Evolutionary conservation across 2,113 vertebrate species (phyloP).

Genomic region (Notechis scutatus): DNA sequence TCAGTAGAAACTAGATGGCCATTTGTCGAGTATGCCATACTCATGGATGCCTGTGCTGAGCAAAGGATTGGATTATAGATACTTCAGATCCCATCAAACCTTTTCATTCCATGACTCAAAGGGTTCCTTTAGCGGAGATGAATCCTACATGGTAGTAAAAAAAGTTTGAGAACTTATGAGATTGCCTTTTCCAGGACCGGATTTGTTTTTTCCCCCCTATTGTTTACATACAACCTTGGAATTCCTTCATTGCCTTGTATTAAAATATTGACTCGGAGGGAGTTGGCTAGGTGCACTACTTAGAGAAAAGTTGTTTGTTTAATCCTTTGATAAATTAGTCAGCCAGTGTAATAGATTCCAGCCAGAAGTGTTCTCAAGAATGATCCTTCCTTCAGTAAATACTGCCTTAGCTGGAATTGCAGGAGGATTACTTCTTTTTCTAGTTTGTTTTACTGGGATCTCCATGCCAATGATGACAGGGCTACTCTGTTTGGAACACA

Average conservation of each 20-base stretch:
- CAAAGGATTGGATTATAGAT: not conserved
- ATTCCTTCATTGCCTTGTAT: not conserved
- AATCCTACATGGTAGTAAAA: not conserved
- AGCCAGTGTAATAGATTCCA: not conserved
- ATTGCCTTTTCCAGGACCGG: not conserved
- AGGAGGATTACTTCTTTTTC: not conserved
- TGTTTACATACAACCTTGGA: not conserved
- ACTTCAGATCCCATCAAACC: not conserved
- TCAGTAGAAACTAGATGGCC: not conserved
- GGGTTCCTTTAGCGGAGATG: not conserved
- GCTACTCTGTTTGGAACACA: constrained; percentile 14
- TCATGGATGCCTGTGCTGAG: not conserved
- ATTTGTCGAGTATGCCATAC: not conserved
- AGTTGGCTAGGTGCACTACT: not conserved
- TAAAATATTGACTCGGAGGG: not conserved
- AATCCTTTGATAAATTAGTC: not conserved
- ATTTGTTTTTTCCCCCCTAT: not conserved
- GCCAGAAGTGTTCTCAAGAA: not conserved
- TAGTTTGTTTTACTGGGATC: not conserved
- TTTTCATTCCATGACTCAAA: not conserved
- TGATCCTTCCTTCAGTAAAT: not conserved
- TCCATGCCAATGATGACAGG: not conserved
- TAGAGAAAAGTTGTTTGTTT: not conserved
- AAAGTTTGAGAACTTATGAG: not conserved
- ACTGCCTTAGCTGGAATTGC: not conserved